phyloP scores from a whole-genome alignment of 2,888 invertebrate genomes.

The Galerucella calmariensis region DNA sequence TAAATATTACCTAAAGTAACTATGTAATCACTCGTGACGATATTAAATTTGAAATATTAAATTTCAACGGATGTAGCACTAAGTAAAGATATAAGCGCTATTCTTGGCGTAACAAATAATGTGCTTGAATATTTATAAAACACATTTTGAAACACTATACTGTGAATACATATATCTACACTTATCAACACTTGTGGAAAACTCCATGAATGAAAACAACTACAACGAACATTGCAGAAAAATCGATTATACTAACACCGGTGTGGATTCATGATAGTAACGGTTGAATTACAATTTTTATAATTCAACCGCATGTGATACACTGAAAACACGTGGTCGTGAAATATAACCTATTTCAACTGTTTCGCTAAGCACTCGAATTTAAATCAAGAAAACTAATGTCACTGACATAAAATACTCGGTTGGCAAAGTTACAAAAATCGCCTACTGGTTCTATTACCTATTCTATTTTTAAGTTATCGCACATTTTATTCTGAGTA shows the following conservation, averaged over 20 bases:
- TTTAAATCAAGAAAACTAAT: background rate
- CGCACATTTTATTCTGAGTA: background rate
- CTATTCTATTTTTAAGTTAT: conserved; percentile 20
- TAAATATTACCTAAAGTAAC: background rate
- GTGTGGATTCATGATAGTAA: background rate
- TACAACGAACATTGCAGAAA: background rate
- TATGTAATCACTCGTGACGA: background rate
- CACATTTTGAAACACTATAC: background rate
- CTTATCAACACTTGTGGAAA: background rate
- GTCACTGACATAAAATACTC: conserved; percentile 14
- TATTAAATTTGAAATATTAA: background rate
- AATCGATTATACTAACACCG: background rate
- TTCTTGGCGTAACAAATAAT: background rate
- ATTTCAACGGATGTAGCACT: background rate
- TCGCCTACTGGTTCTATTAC: conserved; percentile 9
- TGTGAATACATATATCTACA: background rate
- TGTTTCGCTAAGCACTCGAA: background rate
- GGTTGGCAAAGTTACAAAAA: conserved; percentile 18
- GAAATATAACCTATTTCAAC: conserved; percentile 7
- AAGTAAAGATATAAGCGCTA: background rate
- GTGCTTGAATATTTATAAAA: background rate
- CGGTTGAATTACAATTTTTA: background rate
- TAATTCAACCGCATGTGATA: background rate
- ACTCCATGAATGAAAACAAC: background rate
- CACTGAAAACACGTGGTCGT: background rate